Evolutionary conservation across 2,888 invertebrate species (phyloP), one percentile per base, ranked within the genome.

Genomic region (Ctena decussata): DNA sequence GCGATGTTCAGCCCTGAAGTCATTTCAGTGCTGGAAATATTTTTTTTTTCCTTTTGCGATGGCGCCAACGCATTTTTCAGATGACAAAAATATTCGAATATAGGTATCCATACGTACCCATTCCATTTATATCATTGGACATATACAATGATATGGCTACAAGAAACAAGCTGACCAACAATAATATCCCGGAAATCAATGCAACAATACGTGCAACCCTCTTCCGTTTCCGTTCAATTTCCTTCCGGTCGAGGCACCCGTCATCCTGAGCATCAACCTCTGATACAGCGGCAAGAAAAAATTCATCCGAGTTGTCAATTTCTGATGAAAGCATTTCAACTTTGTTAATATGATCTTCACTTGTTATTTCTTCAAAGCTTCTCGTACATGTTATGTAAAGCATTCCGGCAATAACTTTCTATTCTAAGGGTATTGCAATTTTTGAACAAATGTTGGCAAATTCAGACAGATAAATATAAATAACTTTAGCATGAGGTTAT

Each of bases 51-150:
- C n/a, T n/a, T n/a, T n/a, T n/a, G n/a, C n/a, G n/a, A n/a, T n/a
- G n/a, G n/a, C n/a, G n/a, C n/a, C n/a, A n/a, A n/a, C n/a, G n/a
- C n/a, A n/a, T n/a, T n/a, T n/a, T n/a, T n/a, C n/a, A n/a, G n/a
- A n/a, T n/a, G n/a, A n/a, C n/a, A n/a, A n/a, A n/a, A n/a, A n/a
- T n/a, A n/a, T n/a, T n/a, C n/a, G n/a, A n/a, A n/a, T n/a, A n/a
- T n/a, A n/a, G n/a, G n/a, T n/a, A n/a, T n/a, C n/a, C n/a, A n/a
- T n/a, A 24, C 93, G 97, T 96, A 98, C 98, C 98, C 97, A 98
- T 98, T 94, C 98, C 98, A 95, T 99, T 98, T 94, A 99, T 99
- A 91, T 98, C 97, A 15, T 98, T 98, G 21, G 98, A 98, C 98
- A 99, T 98, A 89, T 98, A 97, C 41, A 99, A 96, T 5, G 98